Evolutionary conservation across 2,888 invertebrate species (phyloP), one percentile per base, ranked within the genome.

Genomic region (Campopleginae sp.): DNA sequence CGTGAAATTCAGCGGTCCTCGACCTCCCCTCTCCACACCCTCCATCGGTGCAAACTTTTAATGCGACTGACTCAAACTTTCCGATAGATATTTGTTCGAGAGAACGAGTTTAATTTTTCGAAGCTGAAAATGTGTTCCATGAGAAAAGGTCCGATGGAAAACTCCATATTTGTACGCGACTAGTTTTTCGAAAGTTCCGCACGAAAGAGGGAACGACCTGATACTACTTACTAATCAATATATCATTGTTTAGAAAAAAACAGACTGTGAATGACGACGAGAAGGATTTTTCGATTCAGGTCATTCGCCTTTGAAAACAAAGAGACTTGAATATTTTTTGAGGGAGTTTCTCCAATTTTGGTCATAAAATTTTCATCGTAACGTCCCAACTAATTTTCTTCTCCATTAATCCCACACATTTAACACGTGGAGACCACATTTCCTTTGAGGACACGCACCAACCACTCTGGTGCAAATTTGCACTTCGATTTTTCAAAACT

Each of bases 41-140:
- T 63, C 46, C 14, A 46, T 38, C 75, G 42, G 48, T 74, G 44
- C 80, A 74, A 86, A 86, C 83, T 86, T 86, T 86, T 86, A 86
- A 86, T 86, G 86, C 86, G 86, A 80, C 83, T 83, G 86, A 83
- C 78, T 83, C 83, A 83, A 86, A 86, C 68, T 86, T 86, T 83
- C 68, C 76, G 83, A 86, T 77, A 74, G 80, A 85, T 80, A 80
- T 82, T 61, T 61, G 51, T 19, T 51, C 68, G 63, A 71, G 65
- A 72, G 77, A 78, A 78, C 80, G 83, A 83, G 83, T 46, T 65
- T 78, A 77, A 86, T 80, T 83, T 83, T 78, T 46, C 76, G 72
- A 42, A 54, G 46, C 44, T 65, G 48, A 46, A 46, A 27, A 68
- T 44, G 51, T 17, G 31, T n/a, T 42, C 19, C 58, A 48, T 51